phyloP scores from a whole-genome alignment of 2,888 invertebrate genomes.

The Sphaeridia pumilis region DNA sequence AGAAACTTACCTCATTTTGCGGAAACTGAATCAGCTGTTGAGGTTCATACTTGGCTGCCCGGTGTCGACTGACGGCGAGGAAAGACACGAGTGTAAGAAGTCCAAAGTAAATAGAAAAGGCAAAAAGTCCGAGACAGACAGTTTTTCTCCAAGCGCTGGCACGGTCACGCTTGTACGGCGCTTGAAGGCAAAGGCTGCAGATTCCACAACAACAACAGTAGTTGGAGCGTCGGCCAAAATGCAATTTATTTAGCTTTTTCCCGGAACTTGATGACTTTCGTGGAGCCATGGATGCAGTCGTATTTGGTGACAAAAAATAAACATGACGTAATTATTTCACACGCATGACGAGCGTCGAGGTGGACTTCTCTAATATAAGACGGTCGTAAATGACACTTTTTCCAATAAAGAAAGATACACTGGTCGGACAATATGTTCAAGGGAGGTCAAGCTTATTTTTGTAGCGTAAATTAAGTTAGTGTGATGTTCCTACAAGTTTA shows the following conservation, averaged over 20 bases:
- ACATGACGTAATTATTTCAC: too few relatives aligned
- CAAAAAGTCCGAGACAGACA: conserved; percentile 31
- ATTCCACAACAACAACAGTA: conserved; percentile 24
- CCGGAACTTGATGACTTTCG: too few relatives aligned
- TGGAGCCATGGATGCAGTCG: too few relatives aligned
- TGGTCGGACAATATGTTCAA: too few relatives aligned
- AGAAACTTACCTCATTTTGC: conserved; percentile 4
- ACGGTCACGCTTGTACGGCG: conserved; percentile 9
- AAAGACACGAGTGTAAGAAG: conserved; percentile 34
- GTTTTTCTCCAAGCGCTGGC: conserved; percentile 30
- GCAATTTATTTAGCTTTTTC: conserved; percentile 30
- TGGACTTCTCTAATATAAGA: too few relatives aligned
- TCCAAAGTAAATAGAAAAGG: conserved; percentile 33
- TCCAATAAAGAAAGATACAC: too few relatives aligned
- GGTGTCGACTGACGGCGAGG: conserved; percentile 32
- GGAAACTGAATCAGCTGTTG: neutral
- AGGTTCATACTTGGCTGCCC: neutral
- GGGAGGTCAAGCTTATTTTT: too few relatives aligned
- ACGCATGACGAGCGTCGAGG: too few relatives aligned
- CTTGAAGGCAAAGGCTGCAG: conserved; percentile 10
- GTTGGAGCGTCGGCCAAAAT: conserved; percentile 27
- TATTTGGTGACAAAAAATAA: too few relatives aligned
- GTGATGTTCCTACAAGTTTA: too few relatives aligned
- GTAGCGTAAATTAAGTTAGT: too few relatives aligned
- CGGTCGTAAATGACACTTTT: too few relatives aligned